Base-by-base conservation (phyloP, 1,140 invertebrate genomes). In the Lutraria rhynchaena region DNA sequence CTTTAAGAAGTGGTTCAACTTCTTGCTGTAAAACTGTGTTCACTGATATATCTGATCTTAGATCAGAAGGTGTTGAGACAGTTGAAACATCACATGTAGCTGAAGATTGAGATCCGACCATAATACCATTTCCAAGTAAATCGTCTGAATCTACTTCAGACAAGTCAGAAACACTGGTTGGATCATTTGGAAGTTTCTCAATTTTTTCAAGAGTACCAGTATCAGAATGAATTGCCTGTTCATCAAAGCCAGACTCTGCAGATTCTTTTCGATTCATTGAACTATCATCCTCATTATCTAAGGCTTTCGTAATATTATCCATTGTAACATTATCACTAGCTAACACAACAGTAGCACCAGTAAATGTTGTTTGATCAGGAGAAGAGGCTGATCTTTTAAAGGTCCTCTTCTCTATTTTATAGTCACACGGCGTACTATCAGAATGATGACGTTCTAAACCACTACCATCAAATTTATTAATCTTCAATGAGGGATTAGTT, bases 401-500 rank as follows among this genome's bases (percentile, higher is more conserved):
- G 15, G 60, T 53, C 58, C 35, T 70, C 37, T 80, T 69, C 41
- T 80, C 76, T 46, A 51, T 27, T 2, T 44, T 49, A 60, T 70
- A 49, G 37, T 81, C 81, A 71, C 73, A 76, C 3, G 78, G 55
- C 58, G 84, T 73, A 24, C 85, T 85, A 46, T 87, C 85, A 24
- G 85, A 87, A 31, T 84, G 77, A 78, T 85, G 84, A 55, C 85
- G 31, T 85, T 83, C 82, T 75, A 63, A 58, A 53, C 27, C 51
- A 55, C 67, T 76, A 24, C 51, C 75, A 53, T 83, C 85, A 46
- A 33, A 53, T 41, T 82, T 61, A n/a, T 49, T 31, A 19, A 73
- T 71, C 51, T 89, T 88, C 27, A 87, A 85, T 15, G 89, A 83
- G 31, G 88, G 81, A 35, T 87, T 90, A 33, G 90, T 92, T 71